Conservation (phyloP, 2,797 vertebrate species). For the Gymnocypris eckloni region DNA sequence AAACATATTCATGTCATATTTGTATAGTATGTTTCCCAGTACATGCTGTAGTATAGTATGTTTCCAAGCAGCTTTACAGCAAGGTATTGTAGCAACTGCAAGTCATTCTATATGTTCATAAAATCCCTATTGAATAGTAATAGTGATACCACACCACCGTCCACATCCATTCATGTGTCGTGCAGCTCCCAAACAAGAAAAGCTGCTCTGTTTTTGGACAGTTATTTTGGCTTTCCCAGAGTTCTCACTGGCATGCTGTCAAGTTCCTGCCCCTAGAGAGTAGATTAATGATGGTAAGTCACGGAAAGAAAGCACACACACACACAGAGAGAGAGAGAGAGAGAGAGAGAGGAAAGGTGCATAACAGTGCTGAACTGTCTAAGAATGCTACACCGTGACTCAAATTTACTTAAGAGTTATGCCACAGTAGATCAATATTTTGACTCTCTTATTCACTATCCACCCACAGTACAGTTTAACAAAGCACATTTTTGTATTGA, state of each 20-base stretch:
- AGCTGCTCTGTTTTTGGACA: conserved; percentile 74
- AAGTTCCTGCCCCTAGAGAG: conserved; percentile 80
- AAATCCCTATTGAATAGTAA: not conserved
- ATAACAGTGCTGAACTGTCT: conserved; percentile 7
- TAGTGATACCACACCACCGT: not conserved
- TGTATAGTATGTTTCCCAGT: not conserved
- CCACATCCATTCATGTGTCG: not conserved
- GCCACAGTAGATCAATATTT: not conserved
- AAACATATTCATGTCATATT: not conserved
- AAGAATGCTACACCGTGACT: not conserved
- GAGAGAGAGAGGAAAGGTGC: conserved; percentile 39
- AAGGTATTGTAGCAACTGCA: not conserved
- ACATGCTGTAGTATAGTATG: not conserved
- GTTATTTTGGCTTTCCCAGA: conserved; percentile 77
- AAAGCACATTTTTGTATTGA: not conserved
- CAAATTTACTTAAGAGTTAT: not conserved
- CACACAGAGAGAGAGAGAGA: conserved; percentile 8
- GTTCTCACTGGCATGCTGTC: conserved; percentile 75
- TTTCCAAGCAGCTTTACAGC: not conserved
- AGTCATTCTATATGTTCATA: not conserved
- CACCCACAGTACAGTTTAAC: not conserved
- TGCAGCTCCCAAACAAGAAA: conserved; percentile 72
- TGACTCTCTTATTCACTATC: not conserved
- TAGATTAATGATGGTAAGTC: conserved; percentile 87
- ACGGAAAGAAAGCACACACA: conserved; percentile 76